Evolutionary conservation across 2,888 invertebrate species (phyloP).

Genomic region (Latrodectus elegans): DNA sequence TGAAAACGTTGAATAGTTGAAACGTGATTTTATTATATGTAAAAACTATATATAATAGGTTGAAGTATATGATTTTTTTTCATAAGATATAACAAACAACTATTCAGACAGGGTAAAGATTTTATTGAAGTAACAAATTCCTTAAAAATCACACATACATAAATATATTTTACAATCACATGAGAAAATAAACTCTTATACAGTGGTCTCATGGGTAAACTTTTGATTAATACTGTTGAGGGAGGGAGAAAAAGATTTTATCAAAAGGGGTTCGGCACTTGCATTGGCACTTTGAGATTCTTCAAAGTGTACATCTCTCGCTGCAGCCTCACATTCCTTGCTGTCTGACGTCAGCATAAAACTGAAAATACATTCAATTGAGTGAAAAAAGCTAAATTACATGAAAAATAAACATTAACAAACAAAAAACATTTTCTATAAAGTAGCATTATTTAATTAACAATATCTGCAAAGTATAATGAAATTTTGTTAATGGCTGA

Average conservation of each 20-base stretch:
- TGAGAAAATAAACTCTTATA: constrained; percentile 13
- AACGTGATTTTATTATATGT: too few relatives aligned
- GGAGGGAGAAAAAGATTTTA: constrained; percentile 22
- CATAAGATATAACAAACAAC: neutral
- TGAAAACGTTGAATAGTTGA: too few relatives aligned
- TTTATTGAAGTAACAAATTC: neutral
- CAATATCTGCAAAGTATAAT: too few relatives aligned
- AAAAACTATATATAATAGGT: too few relatives aligned
- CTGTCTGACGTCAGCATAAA: too few relatives aligned
- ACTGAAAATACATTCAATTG: too few relatives aligned
- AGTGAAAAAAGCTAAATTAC: too few relatives aligned
- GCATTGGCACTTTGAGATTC: constrained; percentile 23
- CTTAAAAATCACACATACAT: neutral
- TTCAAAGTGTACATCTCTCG: constrained; percentile 6
- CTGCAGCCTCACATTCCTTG: neutral
- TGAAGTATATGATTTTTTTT: too few relatives aligned
- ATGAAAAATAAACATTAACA: too few relatives aligned
- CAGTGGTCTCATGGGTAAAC: constrained; percentile 51
- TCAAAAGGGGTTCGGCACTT: constrained; percentile 38
- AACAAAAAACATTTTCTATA: too few relatives aligned
- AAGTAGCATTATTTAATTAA: too few relatives aligned
- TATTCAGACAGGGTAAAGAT: neutral
- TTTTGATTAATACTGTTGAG: constrained; percentile 13
- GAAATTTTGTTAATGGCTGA: too few relatives aligned
- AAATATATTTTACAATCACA: constrained; percentile 30